Percentiles rank a stretch among this genome's conserved stretches.
Conservation (phyloP, 2,888 invertebrate genomes). For the Erynnis tages region DNA sequence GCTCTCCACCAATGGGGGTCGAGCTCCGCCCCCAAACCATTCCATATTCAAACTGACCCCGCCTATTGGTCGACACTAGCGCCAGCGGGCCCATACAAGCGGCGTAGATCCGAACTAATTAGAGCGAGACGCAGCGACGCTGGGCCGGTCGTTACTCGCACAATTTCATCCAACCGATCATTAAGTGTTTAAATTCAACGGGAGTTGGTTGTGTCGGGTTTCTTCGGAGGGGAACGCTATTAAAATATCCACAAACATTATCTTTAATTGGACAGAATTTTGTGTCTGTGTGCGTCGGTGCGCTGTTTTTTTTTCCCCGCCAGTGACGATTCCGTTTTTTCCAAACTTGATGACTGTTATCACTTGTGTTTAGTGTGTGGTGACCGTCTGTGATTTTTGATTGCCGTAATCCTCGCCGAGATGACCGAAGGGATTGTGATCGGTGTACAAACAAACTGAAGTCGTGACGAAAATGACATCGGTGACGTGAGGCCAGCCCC, state of each 20-base stretch:
- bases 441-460: slow-evolving; percentile 42
- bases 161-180: slow-evolving; percentile 81
- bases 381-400: slow-evolving; percentile 59
- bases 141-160: slow-evolving; percentile 78
- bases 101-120: slow-evolving; percentile 62
- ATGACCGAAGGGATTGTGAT: slow-evolving; percentile 38
- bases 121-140: slow-evolving; percentile 64
- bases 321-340: slow-evolving; percentile 75
- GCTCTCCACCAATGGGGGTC: slow-evolving; percentile 52
- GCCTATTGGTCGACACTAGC: slow-evolving; percentile 55
- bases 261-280: slow-evolving; percentile 80
- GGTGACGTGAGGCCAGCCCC: slow-evolving; percentile 57
- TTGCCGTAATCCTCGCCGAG: slow-evolving; percentile 30
- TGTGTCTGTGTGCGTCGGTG: slow-evolving; percentile 73
- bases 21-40: slow-evolving; percentile 50
- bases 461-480: slow-evolving; percentile 66
- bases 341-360: slow-evolving; percentile 75
- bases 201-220: slow-evolving; percentile 81
- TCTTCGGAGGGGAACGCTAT: slow-evolving; percentile 79
- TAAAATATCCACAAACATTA: slow-evolving; percentile 82
- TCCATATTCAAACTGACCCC: slow-evolving; percentile 56
- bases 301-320: slow-evolving; percentile 58
- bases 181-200: slow-evolving; percentile 81
- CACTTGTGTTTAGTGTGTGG: slow-evolving; percentile 67
- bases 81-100: slow-evolving; percentile 65